A percentile compares a stretch with the other conserved stretches of the same genome.
phyloP scores from a whole-genome alignment of 2,113 vertebrate genomes.

The Pandion haliaetus region DNA sequence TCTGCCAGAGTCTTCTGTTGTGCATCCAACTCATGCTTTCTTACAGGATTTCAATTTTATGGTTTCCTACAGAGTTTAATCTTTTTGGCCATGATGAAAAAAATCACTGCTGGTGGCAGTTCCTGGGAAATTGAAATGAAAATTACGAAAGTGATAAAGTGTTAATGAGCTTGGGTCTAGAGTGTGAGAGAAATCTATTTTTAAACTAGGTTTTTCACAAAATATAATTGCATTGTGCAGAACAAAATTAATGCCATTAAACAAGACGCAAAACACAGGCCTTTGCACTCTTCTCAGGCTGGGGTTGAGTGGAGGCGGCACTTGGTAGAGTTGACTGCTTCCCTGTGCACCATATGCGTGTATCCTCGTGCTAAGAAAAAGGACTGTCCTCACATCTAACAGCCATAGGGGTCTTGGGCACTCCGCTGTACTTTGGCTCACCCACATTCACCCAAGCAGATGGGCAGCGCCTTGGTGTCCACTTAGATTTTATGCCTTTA shows the following conservation, averaged over 20 bases:
- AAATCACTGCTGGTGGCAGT: neutral
- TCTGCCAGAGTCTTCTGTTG: neutral
- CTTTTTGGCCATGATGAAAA: neutral
- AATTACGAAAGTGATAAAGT: neutral
- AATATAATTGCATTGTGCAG: neutral
- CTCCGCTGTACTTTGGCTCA: neutral
- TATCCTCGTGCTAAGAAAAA: neutral
- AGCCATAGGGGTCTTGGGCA: neutral
- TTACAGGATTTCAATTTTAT: neutral
- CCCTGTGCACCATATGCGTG: neutral
- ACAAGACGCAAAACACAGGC: neutral
- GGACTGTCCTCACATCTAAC: neutral
- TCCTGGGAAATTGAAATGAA: neutral
- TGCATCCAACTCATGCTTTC: neutral
- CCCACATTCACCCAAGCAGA: neutral
- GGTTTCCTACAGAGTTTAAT: conserved; percentile 11
- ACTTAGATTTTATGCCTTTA: neutral
- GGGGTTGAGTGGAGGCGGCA: neutral
- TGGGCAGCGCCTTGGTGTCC: neutral
- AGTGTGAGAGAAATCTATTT: neutral
- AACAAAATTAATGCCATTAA: neutral
- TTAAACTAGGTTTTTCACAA: neutral
- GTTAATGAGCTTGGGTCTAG: neutral
- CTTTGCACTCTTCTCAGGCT: neutral
- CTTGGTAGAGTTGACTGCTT: neutral